phyloP scores from a whole-genome alignment of 2,888 invertebrate genomes.

The Aphelenchoides bicaudatus region DNA sequence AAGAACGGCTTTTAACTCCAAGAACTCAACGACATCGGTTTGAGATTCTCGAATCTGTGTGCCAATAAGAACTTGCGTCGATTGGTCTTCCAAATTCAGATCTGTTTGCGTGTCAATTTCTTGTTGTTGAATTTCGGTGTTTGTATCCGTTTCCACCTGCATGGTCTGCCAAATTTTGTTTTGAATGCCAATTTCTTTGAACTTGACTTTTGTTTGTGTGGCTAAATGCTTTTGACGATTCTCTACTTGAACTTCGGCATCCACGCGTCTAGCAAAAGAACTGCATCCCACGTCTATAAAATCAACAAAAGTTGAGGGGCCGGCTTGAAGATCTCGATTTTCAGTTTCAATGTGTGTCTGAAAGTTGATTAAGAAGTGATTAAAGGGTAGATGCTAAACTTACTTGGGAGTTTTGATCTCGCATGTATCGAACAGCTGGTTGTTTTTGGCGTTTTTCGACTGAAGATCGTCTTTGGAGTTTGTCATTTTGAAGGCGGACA shows the following conservation, averaged over 20 bases:
- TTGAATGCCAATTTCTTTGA: slow-evolving; percentile 11
- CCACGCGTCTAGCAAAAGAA: background rate
- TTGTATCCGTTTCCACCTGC: background rate
- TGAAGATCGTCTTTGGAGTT: slow-evolving; percentile 1
- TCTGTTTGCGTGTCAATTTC: slow-evolving; percentile 11
- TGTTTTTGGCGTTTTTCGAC: background rate
- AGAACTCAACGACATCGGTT: slow-evolving; percentile 17
- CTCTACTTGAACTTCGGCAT: slow-evolving; percentile 14
- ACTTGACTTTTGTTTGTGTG: slow-evolving; percentile 10
- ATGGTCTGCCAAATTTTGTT: slow-evolving; percentile 3
- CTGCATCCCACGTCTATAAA: background rate
- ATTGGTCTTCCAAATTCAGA: slow-evolving; percentile 6
- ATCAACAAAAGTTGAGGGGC: slow-evolving; percentile 10
- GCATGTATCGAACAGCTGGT: background rate
- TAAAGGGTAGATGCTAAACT: background rate
- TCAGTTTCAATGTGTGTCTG: slow-evolving; percentile 1
- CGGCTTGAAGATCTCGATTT: slow-evolving; percentile 2
- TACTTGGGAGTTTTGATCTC: background rate
- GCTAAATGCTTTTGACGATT: background rate
- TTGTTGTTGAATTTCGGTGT: background rate
- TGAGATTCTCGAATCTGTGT: background rate
- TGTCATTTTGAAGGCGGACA: slow-evolving; percentile 7
- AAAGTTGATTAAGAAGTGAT: background rate
- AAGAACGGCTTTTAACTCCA: slow-evolving; percentile 3
- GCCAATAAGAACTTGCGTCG: background rate